Evolutionary conservation across 2,888 invertebrate species (phyloP).

Genomic region (Cryptocephalus moraei): DNA sequence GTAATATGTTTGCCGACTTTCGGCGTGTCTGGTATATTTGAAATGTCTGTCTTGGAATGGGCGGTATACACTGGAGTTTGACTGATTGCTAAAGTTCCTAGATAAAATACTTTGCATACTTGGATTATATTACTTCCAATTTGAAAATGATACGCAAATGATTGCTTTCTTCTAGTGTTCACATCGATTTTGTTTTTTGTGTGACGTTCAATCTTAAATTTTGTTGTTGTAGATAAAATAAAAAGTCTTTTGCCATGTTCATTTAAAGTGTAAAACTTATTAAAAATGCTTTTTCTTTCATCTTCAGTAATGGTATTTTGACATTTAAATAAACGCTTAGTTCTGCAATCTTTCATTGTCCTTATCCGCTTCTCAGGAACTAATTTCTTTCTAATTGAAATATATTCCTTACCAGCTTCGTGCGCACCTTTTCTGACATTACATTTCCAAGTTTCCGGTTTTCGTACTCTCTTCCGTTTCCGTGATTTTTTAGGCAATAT

Average conservation of each 20-base stretch:
- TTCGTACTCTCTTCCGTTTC: too few relatives aligned
- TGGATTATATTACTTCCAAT: constrained; percentile 7
- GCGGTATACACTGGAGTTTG: constrained; percentile 7
- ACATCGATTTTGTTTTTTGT: constrained; percentile 8
- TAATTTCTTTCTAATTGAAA: too few relatives aligned
- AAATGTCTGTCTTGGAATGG: constrained; percentile 6
- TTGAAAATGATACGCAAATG: constrained; percentile 7
- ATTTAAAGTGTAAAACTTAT: background rate
- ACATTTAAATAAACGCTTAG: background rate
- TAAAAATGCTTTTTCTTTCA: background rate
- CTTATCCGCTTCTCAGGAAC: too few relatives aligned
- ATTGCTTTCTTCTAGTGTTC: constrained; percentile 10
- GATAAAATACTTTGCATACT: constrained; percentile 10
- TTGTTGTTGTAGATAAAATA: constrained; percentile 5
- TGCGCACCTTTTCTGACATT: too few relatives aligned
- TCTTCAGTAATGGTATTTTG: background rate
- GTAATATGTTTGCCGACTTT: constrained; percentile 6
- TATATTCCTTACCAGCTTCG: too few relatives aligned
- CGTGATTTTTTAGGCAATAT: too few relatives aligned
- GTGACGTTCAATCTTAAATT: constrained; percentile 3
- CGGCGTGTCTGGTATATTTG: constrained; percentile 6
- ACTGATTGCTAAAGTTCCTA: constrained; percentile 9
- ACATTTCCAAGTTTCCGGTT: too few relatives aligned
- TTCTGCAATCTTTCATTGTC: too few relatives aligned
- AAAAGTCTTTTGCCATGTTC: constrained; percentile 4